Evolutionary conservation across 1,140 invertebrate genomes (phyloP), one percentile per base, ranked within the genome.

Genomic region (Musca domestica): DNA sequence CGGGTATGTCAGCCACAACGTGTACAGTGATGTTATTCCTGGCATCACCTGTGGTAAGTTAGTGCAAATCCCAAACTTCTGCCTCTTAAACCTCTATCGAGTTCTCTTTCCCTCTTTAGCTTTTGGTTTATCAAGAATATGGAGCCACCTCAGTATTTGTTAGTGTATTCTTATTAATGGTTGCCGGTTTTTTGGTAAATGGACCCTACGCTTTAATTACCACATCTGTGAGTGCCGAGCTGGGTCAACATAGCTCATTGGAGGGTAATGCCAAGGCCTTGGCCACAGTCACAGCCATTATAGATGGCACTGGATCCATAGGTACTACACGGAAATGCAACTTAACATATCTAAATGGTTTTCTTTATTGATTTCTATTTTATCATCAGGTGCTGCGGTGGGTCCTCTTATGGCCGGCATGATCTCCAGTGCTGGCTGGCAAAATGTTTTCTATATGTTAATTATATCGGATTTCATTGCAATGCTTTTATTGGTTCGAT

Each of bases 201-300:
- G 96, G 95, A 2, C 96, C 96, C 1, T 98, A 98, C 83, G 93
- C 95, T 22, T 84, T 98, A 19, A 98, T 98, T 75, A 98, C 96
- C 14, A 98, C 96, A 7, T 95, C 95, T 1, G 95, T 98, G 51
- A 95, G 95, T 61, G 94, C 96, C 12, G 95, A 98, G 80, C 83
- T 98, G 1, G 96, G 86, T 54, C 86, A 93, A 1, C 95, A 98
- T 85, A 86, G 89, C 67, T 91, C 89, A 69, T 84, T 98, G 48
- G 87, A 89, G 65, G 92, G 92, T 0, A 95, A 95, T 84, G 84
- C 93, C 0, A 94, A 92, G 82, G 96, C 96, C 12, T 81, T 98
- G 52, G 95, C 96, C 3, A 98, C 96, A 1, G 96, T 98, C 0
- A 95, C 96, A 14, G 94, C 96, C 10, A 97, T 98, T 72, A 98